Conservation (phyloP, 2,888 invertebrate genomes). For the Drosophila melanocephala region DNA sequence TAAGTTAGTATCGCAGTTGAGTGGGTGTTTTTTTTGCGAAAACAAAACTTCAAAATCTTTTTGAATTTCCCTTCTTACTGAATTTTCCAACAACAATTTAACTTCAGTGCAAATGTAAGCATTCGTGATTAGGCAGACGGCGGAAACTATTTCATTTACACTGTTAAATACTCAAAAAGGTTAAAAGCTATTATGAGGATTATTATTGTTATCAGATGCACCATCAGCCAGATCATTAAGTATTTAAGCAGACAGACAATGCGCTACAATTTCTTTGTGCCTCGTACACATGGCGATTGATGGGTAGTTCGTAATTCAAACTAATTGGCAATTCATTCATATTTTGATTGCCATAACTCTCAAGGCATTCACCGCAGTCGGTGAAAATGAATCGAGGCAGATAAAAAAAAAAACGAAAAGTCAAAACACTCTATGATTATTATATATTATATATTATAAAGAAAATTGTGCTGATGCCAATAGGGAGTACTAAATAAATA, state of each 20-base stretch:
- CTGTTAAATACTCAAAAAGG: background rate
- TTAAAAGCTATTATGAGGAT: background rate
- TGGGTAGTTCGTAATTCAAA: conserved; percentile 47
- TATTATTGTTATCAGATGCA: background rate
- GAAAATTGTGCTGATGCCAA: conserved; percentile 37
- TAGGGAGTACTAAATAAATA: conserved; percentile 51
- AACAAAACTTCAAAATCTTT: background rate
- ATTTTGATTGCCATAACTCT: conserved; percentile 49
- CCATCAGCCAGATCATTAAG: background rate
- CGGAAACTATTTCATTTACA: background rate
- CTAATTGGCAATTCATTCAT: conserved; percentile 56
- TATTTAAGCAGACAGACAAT: background rate
- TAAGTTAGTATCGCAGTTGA: background rate
- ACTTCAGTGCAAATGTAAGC: background rate
- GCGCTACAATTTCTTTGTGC: background rate
- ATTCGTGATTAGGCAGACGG: background rate
- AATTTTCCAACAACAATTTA: background rate
- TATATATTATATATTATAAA: conserved; percentile 15
- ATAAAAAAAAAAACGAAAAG: conserved; percentile 31
- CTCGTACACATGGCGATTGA: conserved; percentile 14
- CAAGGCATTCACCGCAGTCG: conserved; percentile 51
- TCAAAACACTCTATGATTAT: conserved; percentile 2
- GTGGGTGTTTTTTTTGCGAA: background rate
- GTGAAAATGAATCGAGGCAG: conserved; percentile 13
- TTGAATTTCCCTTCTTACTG: background rate